These are phyloP conservation scores for Ursus arctos DNA, from an alignment of 2,113 vertebrate genomes.

Conservation along the genomic window DNA sequence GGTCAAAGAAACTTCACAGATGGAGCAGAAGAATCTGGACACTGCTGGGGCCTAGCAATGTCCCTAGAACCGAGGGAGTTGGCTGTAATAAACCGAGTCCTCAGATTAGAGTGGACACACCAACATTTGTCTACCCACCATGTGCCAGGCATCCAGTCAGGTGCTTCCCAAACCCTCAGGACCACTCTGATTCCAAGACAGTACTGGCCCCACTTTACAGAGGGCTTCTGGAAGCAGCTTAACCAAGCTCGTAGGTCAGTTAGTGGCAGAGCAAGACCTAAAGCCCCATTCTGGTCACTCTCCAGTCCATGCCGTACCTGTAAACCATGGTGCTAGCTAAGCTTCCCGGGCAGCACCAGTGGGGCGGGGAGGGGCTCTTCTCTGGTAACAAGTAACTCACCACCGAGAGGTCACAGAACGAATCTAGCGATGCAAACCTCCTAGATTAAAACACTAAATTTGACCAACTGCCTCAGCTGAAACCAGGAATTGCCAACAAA, in stretches of 20 bases:
- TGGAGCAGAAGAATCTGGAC: neutral
- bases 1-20: neutral
- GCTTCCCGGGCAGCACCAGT: accelerated
- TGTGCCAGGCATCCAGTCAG: no score
- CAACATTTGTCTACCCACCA: neutral
- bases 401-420: neutral
- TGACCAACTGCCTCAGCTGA: neutral
- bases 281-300: neutral
- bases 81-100: neutral
- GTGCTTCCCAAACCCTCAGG: neutral
- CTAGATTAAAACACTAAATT: neutral
- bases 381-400: neutral
- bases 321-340: accelerated
- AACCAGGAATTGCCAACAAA: neutral
- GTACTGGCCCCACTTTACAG: neutral
- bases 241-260: neutral
- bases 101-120: accelerated
- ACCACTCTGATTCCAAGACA: neutral
- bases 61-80: neutral
- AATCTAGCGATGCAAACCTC: neutral
- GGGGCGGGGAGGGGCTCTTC: neutral
- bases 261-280: neutral
- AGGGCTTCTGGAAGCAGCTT: neutral
- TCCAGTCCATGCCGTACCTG: accelerated
- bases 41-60: neutral